Evolutionary conservation across 2,888 invertebrate genomes (phyloP).

Genomic region (Leptodirus hochenwartii): DNA sequence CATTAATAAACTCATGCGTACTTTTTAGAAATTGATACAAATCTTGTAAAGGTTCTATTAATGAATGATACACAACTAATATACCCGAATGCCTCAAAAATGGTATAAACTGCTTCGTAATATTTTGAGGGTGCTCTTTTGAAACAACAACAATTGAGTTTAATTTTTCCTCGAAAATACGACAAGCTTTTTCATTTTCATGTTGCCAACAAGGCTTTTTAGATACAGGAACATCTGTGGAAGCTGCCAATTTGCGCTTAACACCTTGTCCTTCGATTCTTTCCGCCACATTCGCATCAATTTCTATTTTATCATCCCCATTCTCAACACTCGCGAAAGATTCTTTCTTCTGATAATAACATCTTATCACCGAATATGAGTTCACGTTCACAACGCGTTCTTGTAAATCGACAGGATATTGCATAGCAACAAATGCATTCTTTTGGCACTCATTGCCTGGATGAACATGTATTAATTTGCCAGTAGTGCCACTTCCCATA

Average conservation of each 20-base stretch:
- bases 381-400: conserved; percentile 57
- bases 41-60: conserved; percentile 62
- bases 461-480: conserved; percentile 55
- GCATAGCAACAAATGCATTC: conserved; percentile 61
- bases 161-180: conserved; percentile 41
- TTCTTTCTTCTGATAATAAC: conserved; percentile 38
- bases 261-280: conserved; percentile 4
- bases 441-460: conserved; percentile 67
- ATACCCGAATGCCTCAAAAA: conserved; percentile 68
- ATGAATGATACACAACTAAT: conserved; percentile 65
- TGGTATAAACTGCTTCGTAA: conserved; percentile 54
- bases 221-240: conserved; percentile 14
- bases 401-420: conserved; percentile 51
- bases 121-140: conserved; percentile 71
- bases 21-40: conserved; percentile 64
- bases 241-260: conserved; percentile 14
- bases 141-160: conserved; percentile 63
- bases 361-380: conserved; percentile 53
- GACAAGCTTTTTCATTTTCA: conserved; percentile 47
- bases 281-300: conserved; percentile 3
- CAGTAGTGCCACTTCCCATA: conserved; percentile 45
- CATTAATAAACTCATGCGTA: conserved; percentile 47
- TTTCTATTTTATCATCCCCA: conserved; percentile 8
- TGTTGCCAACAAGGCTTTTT: conserved; percentile 49
- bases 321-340: conserved; percentile 9